Evolutionary conservation across 2,888 invertebrate species (phyloP).

Genomic region (Tetranychus piercei): DNA sequence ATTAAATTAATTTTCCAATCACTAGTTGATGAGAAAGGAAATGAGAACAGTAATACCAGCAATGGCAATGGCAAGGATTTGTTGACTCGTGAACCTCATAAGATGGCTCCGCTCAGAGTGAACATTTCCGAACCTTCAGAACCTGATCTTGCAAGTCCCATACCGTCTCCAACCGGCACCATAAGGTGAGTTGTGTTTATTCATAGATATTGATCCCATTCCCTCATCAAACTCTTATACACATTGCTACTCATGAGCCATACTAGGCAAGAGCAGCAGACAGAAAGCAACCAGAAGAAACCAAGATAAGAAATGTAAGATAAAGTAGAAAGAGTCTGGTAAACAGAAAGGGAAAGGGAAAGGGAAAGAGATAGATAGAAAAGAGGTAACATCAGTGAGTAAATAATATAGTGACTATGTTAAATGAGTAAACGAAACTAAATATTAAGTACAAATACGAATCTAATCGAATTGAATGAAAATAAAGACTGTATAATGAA

Average conservation of each 20-base stretch:
- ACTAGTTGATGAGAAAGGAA: slow-evolving; percentile 52
- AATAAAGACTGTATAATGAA: no score
- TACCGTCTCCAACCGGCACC: slow-evolving; percentile 71
- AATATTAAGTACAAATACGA: no score
- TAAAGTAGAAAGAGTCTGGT: not conserved
- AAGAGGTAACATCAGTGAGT: not conserved
- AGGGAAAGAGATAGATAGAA: not conserved
- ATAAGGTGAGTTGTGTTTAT: slow-evolving; percentile 28
- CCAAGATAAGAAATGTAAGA: not conserved
- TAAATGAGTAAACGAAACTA: not conserved
- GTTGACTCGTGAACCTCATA: slow-evolving; percentile 22
- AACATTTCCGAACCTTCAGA: slow-evolving; percentile 55
- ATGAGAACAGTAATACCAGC: not conserved
- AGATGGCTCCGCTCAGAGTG: slow-evolving; percentile 55
- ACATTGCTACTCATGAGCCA: not conserved
- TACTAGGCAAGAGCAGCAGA: not conserved
- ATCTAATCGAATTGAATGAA: no score
- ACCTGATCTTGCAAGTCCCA: slow-evolving; percentile 49
- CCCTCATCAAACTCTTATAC: not conserved
- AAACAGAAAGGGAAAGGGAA: not conserved
- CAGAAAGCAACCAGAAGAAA: not conserved
- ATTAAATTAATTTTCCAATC: slow-evolving; percentile 85
- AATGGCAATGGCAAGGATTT: slow-evolving; percentile 14
- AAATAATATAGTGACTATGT: not conserved
- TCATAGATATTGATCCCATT: not conserved